Percentiles rank a stretch among this genome's conserved stretches.
Evolutionary conservation across 2,797 vertebrate species (phyloP).

Genomic region (Microctenopoma stevenorrisi): DNA sequence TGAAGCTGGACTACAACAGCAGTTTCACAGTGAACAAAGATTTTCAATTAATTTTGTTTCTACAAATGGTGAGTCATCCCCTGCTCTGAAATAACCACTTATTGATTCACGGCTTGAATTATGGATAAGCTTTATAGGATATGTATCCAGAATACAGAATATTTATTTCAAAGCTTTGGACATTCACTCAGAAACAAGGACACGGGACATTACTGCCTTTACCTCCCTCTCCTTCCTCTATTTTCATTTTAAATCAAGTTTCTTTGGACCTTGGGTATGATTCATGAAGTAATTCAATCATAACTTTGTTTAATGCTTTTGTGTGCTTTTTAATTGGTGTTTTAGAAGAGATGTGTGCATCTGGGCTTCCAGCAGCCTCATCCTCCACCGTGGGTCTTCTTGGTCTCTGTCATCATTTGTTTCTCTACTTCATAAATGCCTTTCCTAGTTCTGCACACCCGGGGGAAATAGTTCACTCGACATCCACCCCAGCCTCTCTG

Average conservation of each 20-base stretch:
- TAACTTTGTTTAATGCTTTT: conserved; percentile 32
- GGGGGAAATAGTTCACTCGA: conserved; percentile 72
- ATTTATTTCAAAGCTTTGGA: conserved; percentile 60
- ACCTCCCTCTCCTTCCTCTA: conserved; percentile 12
- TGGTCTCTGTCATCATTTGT: conserved; percentile 70
- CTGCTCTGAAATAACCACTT: conserved; percentile 50
- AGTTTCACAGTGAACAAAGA: conserved; percentile 53
- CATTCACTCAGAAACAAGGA: conserved; percentile 45
- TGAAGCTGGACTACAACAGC: conserved; percentile 28
- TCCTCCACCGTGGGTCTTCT: conserved; percentile 32
- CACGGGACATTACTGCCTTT: conserved; percentile 32
- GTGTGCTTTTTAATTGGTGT: conserved; percentile 31
- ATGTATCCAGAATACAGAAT: conserved; percentile 60
- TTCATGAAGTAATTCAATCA: conserved; percentile 37
- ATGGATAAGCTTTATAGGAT: conserved; percentile 58
- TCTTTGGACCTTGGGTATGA: conserved; percentile 23
- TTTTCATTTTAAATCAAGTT: conserved; percentile 38
- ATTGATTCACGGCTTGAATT: conserved; percentile 65
- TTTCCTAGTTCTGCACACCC: conserved; percentile 48
- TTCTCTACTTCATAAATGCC: conserved; percentile 70
- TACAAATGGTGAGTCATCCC: conserved; percentile 64
- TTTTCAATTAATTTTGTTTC: conserved; percentile 60
- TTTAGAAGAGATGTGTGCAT: conserved; percentile 40
- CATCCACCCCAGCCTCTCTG: conserved; percentile 66
- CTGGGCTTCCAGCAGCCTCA: conserved; percentile 28